Base-by-base conservation (phyloP, 2,888 invertebrate species). In the Unio delphinus region DNA sequence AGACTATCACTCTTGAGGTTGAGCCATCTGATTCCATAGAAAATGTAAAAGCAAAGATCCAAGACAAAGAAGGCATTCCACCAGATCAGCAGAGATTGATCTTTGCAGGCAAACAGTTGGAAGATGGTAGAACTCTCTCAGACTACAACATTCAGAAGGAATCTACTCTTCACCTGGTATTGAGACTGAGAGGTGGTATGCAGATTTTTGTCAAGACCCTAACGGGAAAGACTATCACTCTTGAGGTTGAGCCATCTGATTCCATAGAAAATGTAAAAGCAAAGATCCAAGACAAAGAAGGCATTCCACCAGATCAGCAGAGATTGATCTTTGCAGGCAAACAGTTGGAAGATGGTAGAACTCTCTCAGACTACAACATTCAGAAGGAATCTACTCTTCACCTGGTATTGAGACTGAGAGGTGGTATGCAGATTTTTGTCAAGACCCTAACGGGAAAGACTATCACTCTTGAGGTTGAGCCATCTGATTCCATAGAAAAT, bases 61-160 rank as follows among this genome's bases (percentile, higher is more conserved):
- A 90, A 76, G 92, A 93, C 79, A 92, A 92, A 80, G 91, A 93
- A 91, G 85, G 86, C 8, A 86, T 86, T 66, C 87, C 88, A 57
- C 87, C 87, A 65, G 87, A 88, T 73, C 87, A 88, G 78, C 88
- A 88, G 80, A 74, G 88, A 66, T 75, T 88, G 80, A 88, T 88
- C 91, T 97, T 97, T 90, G 96, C 96, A 83, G 97, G 97, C 70
- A 97, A 97, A 90, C 97, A 98, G 91, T 91, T 97, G 86, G 96
- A 97, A 91, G 97, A 97, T 93, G 97, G 96, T 5, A 93, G 96
- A 67, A 96, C 96, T 3, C 34, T 34, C 7, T 34, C 34, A 7
- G 97, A 98, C 89, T 96, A 97, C 91, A 96, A 96, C 90, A 96
- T 97, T 88, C 96, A 97, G 91, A 96, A 96, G 90, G 96, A 96